These are phyloP conservation scores for Poicephalus gulielmi DNA, from an alignment of 2,113 vertebrate genomes.

Conservation along the genomic window DNA sequence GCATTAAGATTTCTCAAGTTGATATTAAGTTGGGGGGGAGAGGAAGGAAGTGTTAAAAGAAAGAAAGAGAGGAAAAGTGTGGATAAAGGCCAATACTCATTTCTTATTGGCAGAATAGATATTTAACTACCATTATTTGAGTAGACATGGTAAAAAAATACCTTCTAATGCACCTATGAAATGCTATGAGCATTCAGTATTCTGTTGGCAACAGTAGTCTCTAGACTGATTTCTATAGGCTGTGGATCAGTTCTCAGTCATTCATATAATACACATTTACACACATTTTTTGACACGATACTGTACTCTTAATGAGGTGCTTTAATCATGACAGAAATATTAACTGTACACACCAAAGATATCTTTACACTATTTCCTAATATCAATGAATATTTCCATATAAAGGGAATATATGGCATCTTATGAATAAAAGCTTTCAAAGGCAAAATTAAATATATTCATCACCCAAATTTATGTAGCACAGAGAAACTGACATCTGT, in stretches of 20 bases:
- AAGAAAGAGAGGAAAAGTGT: not conserved
- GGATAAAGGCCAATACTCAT: not conserved
- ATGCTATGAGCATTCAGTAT: not conserved
- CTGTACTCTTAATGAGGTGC: not conserved
- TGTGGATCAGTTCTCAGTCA: not conserved
- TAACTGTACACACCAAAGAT: not conserved
- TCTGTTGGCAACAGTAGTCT: not conserved
- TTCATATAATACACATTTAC: not conserved
- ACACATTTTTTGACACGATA: not conserved
- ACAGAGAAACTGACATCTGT: constrained; percentile 55
- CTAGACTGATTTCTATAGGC: not conserved
- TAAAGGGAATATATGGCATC: constrained; percentile 37
- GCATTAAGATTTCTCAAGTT: not conserved
- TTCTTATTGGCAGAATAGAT: not conserved
- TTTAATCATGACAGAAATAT: constrained; percentile 25
- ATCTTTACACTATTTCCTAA: constrained; percentile 35
- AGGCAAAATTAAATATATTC: constrained; percentile 61
- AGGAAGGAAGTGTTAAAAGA: not conserved
- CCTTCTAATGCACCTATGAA: not conserved
- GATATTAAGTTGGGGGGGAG: not conserved
- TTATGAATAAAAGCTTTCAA: constrained; percentile 44
- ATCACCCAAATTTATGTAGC: constrained; percentile 49
- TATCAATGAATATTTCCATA: constrained; percentile 36
- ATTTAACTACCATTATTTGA: not conserved
- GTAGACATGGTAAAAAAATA: not conserved